phyloP scores from a whole-genome alignment of 2,797 vertebrate species.

The Lepidocolaptes lacrymiger region DNA sequence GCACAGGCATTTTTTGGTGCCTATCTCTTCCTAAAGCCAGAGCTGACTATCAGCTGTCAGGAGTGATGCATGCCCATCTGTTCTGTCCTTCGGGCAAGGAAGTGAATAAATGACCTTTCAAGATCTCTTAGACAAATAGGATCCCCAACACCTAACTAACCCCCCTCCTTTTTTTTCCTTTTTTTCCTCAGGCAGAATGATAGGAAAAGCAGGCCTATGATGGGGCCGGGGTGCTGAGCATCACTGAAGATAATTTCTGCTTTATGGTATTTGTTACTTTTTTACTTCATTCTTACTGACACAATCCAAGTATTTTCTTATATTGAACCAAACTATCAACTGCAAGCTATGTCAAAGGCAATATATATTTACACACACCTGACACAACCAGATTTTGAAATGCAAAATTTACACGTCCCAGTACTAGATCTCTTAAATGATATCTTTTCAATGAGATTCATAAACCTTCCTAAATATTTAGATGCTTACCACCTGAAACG shows the following conservation, averaged over 20 bases:
- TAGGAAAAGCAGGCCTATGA: background rate
- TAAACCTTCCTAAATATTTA: background rate
- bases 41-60: background rate
- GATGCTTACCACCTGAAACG: background rate
- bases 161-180: background rate
- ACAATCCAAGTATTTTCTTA: background rate
- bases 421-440: background rate
- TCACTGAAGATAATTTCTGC: background rate
- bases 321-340: background rate
- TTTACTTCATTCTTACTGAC: background rate
- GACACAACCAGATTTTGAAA: background rate
- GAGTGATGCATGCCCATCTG: background rate
- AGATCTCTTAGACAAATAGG: conserved; percentile 12
- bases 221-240: background rate
- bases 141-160: background rate
- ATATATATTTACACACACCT: background rate
- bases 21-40: background rate
- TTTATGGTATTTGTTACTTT: background rate
- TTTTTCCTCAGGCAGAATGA: background rate
- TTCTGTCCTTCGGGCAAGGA: background rate
- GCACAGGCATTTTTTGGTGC: background rate
- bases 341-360: background rate
- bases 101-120: background rate
- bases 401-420: background rate
- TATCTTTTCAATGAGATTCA: background rate